These are phyloP conservation scores for Microtus montanus DNA, from an alignment of 2,113 vertebrate species.

Conservation along the genomic window DNA sequence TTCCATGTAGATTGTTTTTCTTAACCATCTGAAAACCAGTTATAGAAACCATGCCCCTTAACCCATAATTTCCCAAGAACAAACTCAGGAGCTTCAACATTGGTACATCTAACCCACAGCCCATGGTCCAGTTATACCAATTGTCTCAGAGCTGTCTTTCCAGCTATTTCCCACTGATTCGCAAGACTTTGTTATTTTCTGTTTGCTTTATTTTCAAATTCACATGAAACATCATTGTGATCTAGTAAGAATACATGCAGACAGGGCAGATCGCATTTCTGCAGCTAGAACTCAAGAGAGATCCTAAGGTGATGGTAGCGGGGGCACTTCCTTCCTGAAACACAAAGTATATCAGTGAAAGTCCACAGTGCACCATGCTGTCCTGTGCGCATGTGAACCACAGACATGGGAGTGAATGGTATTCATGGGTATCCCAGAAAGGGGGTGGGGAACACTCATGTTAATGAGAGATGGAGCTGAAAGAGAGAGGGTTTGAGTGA, in stretches of 20 bases:
- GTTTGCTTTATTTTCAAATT: neutral
- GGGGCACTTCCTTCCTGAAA: neutral
- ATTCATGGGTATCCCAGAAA: too few species aligned
- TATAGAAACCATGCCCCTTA: neutral
- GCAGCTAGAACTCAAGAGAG: neutral
- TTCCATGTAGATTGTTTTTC: neutral
- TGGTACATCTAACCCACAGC: neutral
- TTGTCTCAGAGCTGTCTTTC: neutral
- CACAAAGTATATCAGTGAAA: rapidly evolving
- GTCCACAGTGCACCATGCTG: neutral
- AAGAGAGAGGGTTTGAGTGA: neutral
- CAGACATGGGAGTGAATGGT: too few species aligned
- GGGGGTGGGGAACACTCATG: too few species aligned
- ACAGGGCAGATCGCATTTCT: neutral
- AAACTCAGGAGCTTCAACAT: neutral
- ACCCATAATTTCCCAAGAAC: neutral
- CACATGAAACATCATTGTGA: neutral
- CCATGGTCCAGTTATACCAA: neutral
- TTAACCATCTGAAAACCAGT: neutral
- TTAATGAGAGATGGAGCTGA: neutral
- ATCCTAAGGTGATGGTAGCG: neutral
- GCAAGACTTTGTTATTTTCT: neutral
- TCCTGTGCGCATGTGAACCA: neutral
- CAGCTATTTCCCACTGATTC: neutral
- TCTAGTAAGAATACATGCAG: neutral